Base-by-base conservation (phyloP, 2,888 invertebrate species). In the Microplitis manilae region DNA sequence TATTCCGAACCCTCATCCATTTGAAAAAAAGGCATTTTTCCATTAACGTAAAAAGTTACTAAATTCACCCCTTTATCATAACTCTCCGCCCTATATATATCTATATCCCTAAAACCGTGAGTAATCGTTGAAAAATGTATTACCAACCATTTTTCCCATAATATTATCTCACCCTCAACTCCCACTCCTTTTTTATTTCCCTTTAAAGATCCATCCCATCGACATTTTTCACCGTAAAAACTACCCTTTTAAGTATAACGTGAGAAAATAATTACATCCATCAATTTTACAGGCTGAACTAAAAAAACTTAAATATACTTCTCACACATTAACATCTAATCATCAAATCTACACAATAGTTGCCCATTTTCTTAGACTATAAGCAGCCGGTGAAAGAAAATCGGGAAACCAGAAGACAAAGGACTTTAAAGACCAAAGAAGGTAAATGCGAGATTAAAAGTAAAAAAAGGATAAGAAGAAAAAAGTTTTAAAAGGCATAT, bases 251-350 rank as follows among this genome's bases (percentile, higher is more conserved):
- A 50, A 50, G 9, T 13, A 50, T 9, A 50, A 50, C 50, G 50
- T 50, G 13, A 50, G 9, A 50, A 50, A 50, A 50, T 50, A 50
- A 50, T 50, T 50, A 13, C 50, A 4, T 13, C 68, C 77, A 64
- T 38, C 39, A 61, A 17, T 61, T 72, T 30, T 30, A 0, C 30
- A 2, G 30, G 30, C 30, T 30, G 30, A 30, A 30, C 2, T 30
- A 4, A 30, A 30, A 30, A 2, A 30, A 4, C 30, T 30, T 30
- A 30, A 30, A 30, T 4, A 30, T 30, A 2, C 4, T 30, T 30
- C 30, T 30, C 30, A 30, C 30, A 30, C 30, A 30, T 30, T 30
- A 30, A 2, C 30, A 30, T 30, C 17, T 17, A 17, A 17, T 17
- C 30, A 30, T 30, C 30, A 4, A 30, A 30, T 30, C 30, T 30